Evolutionary conservation across 2,888 invertebrate genomes (phyloP), one percentile per base, ranked within the genome.

Genomic region (Nemotelus pantherinus): DNA sequence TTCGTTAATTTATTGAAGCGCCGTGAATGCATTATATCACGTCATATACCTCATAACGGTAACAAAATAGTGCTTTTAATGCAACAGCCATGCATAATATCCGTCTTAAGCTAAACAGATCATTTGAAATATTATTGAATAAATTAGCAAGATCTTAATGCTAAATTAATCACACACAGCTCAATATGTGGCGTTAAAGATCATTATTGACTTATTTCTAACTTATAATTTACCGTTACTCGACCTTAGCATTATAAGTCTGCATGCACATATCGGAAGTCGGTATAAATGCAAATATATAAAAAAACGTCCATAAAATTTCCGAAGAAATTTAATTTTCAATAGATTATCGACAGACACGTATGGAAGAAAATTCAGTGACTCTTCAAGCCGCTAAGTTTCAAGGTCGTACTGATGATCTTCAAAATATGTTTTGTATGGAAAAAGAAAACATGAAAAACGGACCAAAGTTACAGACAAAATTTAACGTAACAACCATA

Each of bases 211-310:
- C 25, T 25, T 25, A 25, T 25, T 25, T 25, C 25, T 25, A 25
- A 25, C 25, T 25, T 25, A 25, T 25, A 25, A 25, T 25, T 25
- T 65, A 65, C 45, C 45, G 47, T 10, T 25, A 65, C 44, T 45
- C 10, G 65, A 65, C 65, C 65, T 65, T 65, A 65, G 45, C 65
- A 65, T 65, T 65, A 44, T 45, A 65, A 45, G 25, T 25, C 25
- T 25, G 25, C 25, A 25, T 25, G 25, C 25, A 25, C 25, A 25
- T 25, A 43, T 65, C 65, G 65, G 65, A 65, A 65, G 45, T 65
- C 3, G 65, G 41, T 44, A 44, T 44, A 65, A 58, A 58, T 10
- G n/a, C 45, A n/a, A 47, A 65, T 53, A 25, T 25, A 25, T 25
- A 25, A 25, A 25, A 25, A 25, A 25, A 25, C 25, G 25, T 25